Conservation (phyloP, 2,888 invertebrate species). For the Drosophila aldrichi region DNA sequence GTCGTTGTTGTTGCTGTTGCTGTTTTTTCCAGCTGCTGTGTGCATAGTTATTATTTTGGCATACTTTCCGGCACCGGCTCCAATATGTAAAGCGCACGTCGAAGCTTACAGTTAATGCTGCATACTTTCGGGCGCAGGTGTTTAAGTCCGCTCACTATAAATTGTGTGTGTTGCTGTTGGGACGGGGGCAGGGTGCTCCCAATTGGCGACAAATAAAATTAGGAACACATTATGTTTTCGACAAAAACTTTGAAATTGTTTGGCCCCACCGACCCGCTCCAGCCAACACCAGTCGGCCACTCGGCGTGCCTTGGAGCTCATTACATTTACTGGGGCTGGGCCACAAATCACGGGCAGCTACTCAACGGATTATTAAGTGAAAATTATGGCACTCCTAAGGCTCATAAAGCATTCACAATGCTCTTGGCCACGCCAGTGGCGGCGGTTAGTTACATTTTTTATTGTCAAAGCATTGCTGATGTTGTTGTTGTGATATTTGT, state of each 20-base stretch:
- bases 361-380: conserved; percentile 81
- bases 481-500: conserved; percentile 10
- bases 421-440: conserved; percentile 52
- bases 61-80: conserved; percentile 61
- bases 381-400: conserved; percentile 82
- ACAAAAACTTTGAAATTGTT: conserved; percentile 79
- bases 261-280: conserved; percentile 30
- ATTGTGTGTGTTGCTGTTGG: conserved; percentile 31
- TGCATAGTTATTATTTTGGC: conserved; percentile 69
- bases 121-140: conserved; percentile 69
- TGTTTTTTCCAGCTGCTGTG: conserved; percentile 32
- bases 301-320: conserved; percentile 51
- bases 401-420: conserved; percentile 81
- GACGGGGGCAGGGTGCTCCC: conserved; percentile 47
- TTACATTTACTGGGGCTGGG: conserved; percentile 55
- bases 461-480: conserved; percentile 67
- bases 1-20: conserved; percentile 20
- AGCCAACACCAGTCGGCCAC: neutral
- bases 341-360: conserved; percentile 78
- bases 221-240: conserved; percentile 81
- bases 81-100: conserved; percentile 54
- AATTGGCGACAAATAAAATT: conserved; percentile 82
- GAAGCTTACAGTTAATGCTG: conserved; percentile 63
- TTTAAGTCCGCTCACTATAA: conserved; percentile 64
- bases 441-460: conserved; percentile 78